Conservation (phyloP, 2,113 vertebrate species). For the Telmatochromis sp. region DNA sequence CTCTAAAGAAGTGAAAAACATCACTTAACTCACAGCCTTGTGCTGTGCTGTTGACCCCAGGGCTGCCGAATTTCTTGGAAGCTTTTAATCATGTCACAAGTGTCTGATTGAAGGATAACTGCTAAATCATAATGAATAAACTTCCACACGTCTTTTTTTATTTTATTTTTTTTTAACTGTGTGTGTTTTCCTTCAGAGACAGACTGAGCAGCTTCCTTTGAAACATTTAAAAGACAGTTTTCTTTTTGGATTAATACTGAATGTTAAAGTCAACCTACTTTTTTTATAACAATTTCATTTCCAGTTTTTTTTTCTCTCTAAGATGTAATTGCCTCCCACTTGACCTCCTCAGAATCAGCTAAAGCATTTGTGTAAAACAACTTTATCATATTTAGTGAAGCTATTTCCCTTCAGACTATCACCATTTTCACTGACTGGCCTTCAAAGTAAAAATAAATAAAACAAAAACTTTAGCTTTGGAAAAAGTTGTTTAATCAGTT, state of each 20-base stretch:
- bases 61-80: background rate
- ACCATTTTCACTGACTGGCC: background rate
- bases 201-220: background rate
- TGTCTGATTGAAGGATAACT: background rate
- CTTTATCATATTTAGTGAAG: background rate
- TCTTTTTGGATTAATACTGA: background rate
- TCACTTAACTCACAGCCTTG: background rate
- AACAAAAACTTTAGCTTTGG: background rate
- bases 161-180: background rate
- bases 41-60: background rate
- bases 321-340: background rate
- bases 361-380: background rate
- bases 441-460: background rate
- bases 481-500: background rate
- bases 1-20: background rate
- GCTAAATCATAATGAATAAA: background rate
- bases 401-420: background rate
- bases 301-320: background rate
- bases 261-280: background rate
- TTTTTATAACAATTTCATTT: background rate
- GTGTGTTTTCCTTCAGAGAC: background rate
- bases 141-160: background rate
- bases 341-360: background rate
- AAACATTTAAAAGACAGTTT: background rate
- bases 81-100: background rate